These are phyloP conservation scores for Eilema sororculum DNA, from an alignment of 2,888 invertebrate species.

Conservation along the genomic window DNA sequence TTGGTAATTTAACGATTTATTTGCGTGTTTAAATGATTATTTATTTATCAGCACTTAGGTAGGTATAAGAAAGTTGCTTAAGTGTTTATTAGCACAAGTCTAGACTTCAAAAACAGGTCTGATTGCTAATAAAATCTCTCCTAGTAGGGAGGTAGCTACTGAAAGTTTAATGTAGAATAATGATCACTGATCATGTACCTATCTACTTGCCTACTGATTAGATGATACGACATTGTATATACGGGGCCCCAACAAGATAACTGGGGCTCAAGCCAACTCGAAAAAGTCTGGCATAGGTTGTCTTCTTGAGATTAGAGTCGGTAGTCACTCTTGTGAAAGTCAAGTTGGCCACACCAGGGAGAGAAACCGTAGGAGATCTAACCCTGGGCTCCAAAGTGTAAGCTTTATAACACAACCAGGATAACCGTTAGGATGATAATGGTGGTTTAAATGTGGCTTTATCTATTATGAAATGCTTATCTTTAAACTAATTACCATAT, in stretches of 20 bases:
- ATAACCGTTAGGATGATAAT: background rate
- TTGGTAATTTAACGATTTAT: constrained; percentile 21
- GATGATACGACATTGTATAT: background rate
- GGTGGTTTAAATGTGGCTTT: background rate
- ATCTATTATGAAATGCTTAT: background rate
- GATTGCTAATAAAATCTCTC: constrained; percentile 1
- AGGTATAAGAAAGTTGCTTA: constrained; percentile 2
- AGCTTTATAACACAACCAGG: background rate
- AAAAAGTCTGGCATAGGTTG: background rate
- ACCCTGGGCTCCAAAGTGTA: background rate
- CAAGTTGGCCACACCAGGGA: background rate
- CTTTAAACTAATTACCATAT: background rate
- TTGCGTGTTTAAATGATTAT: background rate
- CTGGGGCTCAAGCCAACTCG: background rate
- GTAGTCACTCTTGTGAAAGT: background rate
- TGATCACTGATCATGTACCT: background rate
- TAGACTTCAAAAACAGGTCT: constrained; percentile 1
- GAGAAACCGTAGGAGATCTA: background rate
- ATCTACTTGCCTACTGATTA: background rate
- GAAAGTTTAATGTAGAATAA: background rate
- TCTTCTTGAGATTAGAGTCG: background rate
- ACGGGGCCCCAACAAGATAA: background rate
- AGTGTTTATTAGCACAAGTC: background rate
- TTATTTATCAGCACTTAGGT: constrained; percentile 4
- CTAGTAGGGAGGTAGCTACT: background rate